Evolutionary conservation across 2,888 invertebrate genomes (phyloP).

Genomic region (Lepidonotus clava): DNA sequence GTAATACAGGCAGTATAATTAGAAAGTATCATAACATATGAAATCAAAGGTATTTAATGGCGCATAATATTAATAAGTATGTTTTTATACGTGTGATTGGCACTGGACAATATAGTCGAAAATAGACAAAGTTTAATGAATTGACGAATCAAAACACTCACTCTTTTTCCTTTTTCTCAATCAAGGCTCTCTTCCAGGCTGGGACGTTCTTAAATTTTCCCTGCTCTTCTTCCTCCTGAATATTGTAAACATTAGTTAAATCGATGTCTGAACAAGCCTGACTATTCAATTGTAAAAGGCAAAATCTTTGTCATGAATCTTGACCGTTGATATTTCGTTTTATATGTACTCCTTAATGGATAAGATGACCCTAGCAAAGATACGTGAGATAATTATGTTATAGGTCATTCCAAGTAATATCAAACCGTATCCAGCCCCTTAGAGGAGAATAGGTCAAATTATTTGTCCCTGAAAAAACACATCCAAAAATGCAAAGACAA

Average conservation of each 20-base stretch:
- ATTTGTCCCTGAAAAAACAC: too few species aligned
- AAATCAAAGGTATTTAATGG: not conserved
- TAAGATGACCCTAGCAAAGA: not conserved
- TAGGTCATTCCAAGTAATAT: not conserved
- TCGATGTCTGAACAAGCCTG: not conserved
- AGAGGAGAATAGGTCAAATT: too few species aligned
- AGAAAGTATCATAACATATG: not conserved
- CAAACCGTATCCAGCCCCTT: too few species aligned
- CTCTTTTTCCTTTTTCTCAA: slow-evolving; percentile 83
- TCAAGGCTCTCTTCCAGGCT: slow-evolving; percentile 94
- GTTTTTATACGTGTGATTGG: not conserved
- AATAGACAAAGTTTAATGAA: not conserved
- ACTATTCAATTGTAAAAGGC: not conserved
- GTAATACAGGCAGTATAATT: not conserved
- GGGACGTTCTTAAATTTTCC: slow-evolving; percentile 89
- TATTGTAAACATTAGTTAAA: not conserved
- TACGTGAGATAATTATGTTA: not conserved
- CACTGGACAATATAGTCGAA: not conserved
- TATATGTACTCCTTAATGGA: not conserved
- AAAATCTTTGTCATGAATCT: not conserved
- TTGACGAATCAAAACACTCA: slow-evolving; percentile 46
- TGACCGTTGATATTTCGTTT: not conserved
- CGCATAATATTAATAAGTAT: not conserved
- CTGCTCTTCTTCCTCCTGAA: slow-evolving; percentile 75
- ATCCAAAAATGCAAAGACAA: too few species aligned